Conservation (phyloP, 2,113 vertebrate species). For the Baryphthengus martii region DNA sequence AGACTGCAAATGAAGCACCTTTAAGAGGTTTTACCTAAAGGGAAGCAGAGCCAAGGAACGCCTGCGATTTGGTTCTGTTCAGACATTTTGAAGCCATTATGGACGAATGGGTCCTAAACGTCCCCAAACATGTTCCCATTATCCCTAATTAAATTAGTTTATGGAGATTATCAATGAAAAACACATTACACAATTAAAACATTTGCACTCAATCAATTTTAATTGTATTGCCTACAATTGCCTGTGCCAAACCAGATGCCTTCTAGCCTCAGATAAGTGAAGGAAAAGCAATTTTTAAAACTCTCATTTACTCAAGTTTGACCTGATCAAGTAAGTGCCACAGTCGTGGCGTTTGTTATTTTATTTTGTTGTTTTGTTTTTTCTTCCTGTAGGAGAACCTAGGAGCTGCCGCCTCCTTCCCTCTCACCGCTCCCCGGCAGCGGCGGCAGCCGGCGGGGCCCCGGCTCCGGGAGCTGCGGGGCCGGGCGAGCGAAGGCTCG, state of each 20-base stretch:
- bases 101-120: neutral
- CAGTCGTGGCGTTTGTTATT: neutral
- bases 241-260: conserved; percentile 39
- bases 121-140: conserved; percentile 18
- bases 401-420: neutral
- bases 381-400: neutral
- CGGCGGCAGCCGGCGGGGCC: too few species aligned
- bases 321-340: neutral
- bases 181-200: conserved; percentile 57
- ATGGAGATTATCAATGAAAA: conserved; percentile 39
- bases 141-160: conserved; percentile 32
- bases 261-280: conserved; percentile 16
- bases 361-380: neutral
- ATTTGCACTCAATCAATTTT: conserved; percentile 65
- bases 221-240: conserved; percentile 17
- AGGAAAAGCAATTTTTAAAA: conserved; percentile 30
- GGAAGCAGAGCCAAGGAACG: neutral
- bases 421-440: too few species aligned
- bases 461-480: neutral
- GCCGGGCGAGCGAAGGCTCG: neutral
- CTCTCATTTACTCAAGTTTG: neutral
- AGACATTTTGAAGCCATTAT: conserved; percentile 25
- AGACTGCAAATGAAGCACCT: neutral
- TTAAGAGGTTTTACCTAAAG: neutral
- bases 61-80: neutral